Conservation (phyloP, 2,888 invertebrate genomes). For the Macrostomum cliftonense region DNA sequence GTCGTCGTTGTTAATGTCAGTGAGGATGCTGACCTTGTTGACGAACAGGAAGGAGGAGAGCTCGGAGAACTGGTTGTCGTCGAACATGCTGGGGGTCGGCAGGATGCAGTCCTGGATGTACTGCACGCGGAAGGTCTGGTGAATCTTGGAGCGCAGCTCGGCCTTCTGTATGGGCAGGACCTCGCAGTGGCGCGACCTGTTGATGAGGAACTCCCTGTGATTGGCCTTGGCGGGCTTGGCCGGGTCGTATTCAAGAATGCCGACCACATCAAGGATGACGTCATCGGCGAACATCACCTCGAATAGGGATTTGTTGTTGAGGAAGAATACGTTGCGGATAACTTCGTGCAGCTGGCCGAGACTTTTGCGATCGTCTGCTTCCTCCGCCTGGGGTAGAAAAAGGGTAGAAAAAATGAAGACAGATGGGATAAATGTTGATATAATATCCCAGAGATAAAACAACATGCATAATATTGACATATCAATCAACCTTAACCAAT, state of each 20-base stretch:
- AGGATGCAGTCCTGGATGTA: constrained; percentile 92
- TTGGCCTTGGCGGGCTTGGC: constrained; percentile 52
- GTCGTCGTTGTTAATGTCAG: constrained; percentile 88
- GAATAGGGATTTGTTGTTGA: constrained; percentile 87
- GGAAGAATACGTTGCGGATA: constrained; percentile 89
- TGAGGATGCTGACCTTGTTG: constrained; percentile 97
- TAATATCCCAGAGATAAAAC: too few relatives aligned
- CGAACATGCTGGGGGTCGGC: constrained; percentile 94
- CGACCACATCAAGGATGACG: constrained; percentile 55
- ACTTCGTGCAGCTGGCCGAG: constrained; percentile 86
- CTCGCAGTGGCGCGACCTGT: constrained; percentile 53
- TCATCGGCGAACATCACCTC: constrained; percentile 80
- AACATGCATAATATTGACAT: too few relatives aligned
- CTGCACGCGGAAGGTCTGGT: constrained; percentile 97
- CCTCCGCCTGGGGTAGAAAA: constrained; percentile 45
- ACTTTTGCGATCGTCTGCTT: constrained; percentile 69
- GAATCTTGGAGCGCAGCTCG: constrained; percentile 87
- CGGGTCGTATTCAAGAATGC: constrained; percentile 93
- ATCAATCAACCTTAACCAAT: too few relatives aligned
- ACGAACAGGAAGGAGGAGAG: constrained; percentile 97
- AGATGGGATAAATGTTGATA: too few relatives aligned
- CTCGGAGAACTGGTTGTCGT: constrained; percentile 92
- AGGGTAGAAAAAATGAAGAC: constrained; percentile 4
- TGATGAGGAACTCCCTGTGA: constrained; percentile 83
- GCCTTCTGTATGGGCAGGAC: constrained; percentile 77